These are phyloP conservation scores for Microtus ochrogaster DNA, from an alignment of 2,113 vertebrate species.

Conservation along the genomic window DNA sequence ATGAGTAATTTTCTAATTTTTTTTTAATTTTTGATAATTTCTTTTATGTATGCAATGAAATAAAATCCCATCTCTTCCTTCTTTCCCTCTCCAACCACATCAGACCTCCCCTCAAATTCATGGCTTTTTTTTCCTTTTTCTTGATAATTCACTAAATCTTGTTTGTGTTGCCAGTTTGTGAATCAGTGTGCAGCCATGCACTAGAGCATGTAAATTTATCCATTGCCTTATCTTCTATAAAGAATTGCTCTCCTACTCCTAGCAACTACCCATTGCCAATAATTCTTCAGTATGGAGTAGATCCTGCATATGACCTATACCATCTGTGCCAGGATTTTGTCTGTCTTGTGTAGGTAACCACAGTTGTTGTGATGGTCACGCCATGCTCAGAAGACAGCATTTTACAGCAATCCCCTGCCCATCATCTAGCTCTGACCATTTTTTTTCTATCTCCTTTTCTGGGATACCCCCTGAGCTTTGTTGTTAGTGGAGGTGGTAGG, in stretches of 20 bases:
- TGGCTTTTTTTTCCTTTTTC: background rate
- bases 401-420: background rate
- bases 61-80: background rate
- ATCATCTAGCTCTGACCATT: background rate
- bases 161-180: background rate
- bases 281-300: too few relatives aligned
- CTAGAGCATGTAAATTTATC: background rate
- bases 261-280: background rate
- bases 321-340: background rate
- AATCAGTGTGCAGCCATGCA: background rate
- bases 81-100: background rate
- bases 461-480: background rate
- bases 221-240: background rate
- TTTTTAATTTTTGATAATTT: background rate
- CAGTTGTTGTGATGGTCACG: background rate
- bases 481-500: accelerated
- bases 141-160: background rate
- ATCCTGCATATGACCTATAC: background rate
- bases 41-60: background rate
- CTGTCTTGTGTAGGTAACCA: background rate
- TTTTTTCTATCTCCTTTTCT: background rate
- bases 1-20: background rate
- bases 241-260: background rate
- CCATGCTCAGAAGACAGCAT: background rate
- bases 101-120: background rate